Percentiles rank a stretch among this genome's conserved stretches.
These are phyloP conservation scores for Hephaestus fuliginosus DNA, from an alignment of 2,797 vertebrate species.

Conservation along the genomic window DNA sequence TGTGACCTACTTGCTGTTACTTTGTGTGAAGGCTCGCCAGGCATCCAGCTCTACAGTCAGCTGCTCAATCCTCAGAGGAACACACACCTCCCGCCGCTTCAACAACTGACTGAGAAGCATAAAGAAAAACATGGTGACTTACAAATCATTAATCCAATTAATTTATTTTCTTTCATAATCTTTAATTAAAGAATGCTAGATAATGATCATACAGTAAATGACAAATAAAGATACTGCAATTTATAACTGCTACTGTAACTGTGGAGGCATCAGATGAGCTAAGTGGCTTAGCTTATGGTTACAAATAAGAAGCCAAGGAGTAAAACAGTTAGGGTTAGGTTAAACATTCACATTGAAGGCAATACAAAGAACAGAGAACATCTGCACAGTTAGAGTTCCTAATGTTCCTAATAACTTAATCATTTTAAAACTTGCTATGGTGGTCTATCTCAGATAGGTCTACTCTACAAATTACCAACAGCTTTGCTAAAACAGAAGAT, in stretches of 20 bases:
- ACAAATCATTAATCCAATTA: not conserved
- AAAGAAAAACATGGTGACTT: not conserved
- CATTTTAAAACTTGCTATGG: not conserved
- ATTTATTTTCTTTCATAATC: not conserved
- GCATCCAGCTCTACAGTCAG: constrained; percentile 94
- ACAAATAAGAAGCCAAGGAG: not conserved
- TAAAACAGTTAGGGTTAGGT: not conserved
- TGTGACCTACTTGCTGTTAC: constrained; percentile 85
- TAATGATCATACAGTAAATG: not conserved
- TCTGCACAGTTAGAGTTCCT: not conserved
- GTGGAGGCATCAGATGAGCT: not conserved
- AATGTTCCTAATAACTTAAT: not conserved
- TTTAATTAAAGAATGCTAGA: not conserved
- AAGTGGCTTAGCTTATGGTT: not conserved
- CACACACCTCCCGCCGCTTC: constrained; percentile 92
- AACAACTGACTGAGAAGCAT: constrained; percentile 90
- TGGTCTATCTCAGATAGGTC: not conserved
- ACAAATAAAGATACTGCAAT: not conserved
- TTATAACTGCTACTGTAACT: not conserved
- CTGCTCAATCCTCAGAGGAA: constrained; percentile 93
- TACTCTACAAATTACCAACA: not conserved
- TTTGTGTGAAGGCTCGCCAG: constrained; percentile 90
- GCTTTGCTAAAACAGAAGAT: not conserved
- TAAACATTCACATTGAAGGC: not conserved
- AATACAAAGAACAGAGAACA: not conserved